Percentiles rank a stretch among this genome's conserved stretches.
These are phyloP conservation scores for Himalopsyche phryganea DNA, from an alignment of 1,140 invertebrate genomes.

Conservation along the genomic window DNA sequence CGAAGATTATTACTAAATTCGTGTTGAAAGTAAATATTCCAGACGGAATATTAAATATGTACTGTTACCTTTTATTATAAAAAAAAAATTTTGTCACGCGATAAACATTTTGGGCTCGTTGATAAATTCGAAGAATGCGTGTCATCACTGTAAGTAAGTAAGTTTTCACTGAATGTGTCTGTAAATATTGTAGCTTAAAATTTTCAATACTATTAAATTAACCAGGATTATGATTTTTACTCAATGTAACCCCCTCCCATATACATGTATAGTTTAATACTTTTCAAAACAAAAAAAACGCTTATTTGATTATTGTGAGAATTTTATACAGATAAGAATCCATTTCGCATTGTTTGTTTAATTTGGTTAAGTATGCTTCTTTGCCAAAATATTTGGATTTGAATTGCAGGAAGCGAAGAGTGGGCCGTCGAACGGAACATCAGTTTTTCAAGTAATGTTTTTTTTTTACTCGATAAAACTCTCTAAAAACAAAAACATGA, in stretches of 20 bases:
- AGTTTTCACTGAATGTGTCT: background rate
- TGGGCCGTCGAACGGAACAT: no score
- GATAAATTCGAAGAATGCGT: background rate
- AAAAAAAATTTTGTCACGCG: background rate
- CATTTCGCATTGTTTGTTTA: no score
- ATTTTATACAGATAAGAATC: background rate
- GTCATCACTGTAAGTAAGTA: background rate
- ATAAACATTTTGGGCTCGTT: background rate
- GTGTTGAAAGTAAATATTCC: constrained; percentile 1
- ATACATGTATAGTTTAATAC: background rate
- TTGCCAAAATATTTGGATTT: no score
- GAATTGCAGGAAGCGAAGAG: no score
- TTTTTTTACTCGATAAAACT: no score
- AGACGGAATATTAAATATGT: background rate
- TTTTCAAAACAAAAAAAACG: background rate
- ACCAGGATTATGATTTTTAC: no score
- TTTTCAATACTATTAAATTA: no score
- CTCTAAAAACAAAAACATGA: no score
- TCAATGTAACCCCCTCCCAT: no score
- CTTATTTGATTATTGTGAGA: constrained; percentile 1
- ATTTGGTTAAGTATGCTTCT: no score
- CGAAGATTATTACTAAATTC: background rate
- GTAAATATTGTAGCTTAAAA: background rate
- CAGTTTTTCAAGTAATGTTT: no score
- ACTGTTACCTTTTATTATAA: constrained; percentile 10